Conservation (phyloP, 2,797 vertebrate species). For the Valencia hispanica region DNA sequence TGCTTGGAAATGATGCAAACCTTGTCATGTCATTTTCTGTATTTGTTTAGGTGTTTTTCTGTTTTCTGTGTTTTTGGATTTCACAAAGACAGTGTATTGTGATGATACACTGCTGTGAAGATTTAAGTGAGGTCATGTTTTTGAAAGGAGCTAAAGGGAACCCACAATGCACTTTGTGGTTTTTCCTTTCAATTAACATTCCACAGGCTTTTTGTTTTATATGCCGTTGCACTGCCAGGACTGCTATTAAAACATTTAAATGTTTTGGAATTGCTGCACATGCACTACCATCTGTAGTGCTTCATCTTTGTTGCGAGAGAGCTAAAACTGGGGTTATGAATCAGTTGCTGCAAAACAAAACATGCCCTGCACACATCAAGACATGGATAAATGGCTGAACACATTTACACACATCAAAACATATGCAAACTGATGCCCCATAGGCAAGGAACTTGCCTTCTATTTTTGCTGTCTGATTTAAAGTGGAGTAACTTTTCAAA, state of each 20-base stretch:
- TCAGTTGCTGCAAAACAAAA: constrained; percentile 7
- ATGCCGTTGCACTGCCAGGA: constrained; percentile 1
- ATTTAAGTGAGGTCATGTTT: neutral
- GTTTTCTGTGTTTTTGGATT: neutral
- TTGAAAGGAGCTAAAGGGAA: neutral
- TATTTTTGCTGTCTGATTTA: constrained; percentile 14
- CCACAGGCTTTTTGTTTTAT: constrained; percentile 1
- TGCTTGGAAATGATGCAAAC: neutral
- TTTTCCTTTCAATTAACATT: constrained; percentile 10
- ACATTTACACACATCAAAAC: constrained; percentile 18
- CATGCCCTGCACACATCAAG: constrained; percentile 14
- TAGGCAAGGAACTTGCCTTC: constrained; percentile 14
- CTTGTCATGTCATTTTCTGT: neutral
- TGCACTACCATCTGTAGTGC: constrained; percentile 1
- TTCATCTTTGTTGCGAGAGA: neutral
- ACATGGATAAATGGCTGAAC: constrained; percentile 6
- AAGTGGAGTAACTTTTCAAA: constrained; percentile 25
- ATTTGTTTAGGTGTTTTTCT: neutral
- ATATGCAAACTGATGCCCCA: constrained; percentile 19
- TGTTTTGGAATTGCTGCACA: constrained; percentile 12
- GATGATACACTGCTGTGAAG: neutral
- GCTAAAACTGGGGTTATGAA: neutral
- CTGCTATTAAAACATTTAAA: constrained; percentile 8
- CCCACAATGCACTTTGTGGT: neutral
- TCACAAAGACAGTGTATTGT: neutral